These are phyloP conservation scores for Sebastes nivosus DNA, from an alignment of 2,797 vertebrate species.

Conservation along the genomic window DNA sequence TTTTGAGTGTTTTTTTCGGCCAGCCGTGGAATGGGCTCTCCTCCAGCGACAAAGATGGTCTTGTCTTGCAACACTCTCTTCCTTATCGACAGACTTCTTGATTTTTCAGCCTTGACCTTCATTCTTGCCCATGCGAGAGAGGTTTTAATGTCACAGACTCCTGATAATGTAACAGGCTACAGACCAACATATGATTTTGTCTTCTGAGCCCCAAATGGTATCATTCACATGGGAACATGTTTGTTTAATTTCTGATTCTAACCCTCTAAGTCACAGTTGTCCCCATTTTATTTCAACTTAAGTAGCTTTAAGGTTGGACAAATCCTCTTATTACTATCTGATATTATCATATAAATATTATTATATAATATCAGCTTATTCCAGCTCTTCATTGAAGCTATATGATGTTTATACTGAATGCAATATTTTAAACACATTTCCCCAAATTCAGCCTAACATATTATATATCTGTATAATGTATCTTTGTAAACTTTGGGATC, in stretches of 20 bases:
- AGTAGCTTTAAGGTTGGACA: background rate
- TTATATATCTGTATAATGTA: background rate
- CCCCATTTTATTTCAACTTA: background rate
- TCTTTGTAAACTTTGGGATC: background rate
- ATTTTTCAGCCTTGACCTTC: no score
- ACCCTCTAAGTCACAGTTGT: background rate
- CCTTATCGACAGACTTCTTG: no score
- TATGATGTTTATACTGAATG: background rate
- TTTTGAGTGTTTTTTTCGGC: no score
- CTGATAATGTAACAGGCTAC: constrained; percentile 1
- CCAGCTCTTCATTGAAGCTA: background rate
- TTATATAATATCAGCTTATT: background rate
- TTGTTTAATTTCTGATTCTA: background rate
- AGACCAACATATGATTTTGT: constrained; percentile 1
- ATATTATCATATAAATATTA: background rate
- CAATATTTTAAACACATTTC: background rate
- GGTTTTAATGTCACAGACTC: background rate
- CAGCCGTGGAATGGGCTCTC: no score
- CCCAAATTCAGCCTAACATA: background rate
- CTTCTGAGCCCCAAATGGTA: background rate
- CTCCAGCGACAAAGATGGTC: no score
- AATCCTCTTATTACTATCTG: background rate
- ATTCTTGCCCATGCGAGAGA: background rate
- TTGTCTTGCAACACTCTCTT: background rate
- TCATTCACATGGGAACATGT: background rate